Evolutionary conservation across 2,888 invertebrate genomes (phyloP).

Genomic region (Parapristionchus giblindavisi): DNA sequence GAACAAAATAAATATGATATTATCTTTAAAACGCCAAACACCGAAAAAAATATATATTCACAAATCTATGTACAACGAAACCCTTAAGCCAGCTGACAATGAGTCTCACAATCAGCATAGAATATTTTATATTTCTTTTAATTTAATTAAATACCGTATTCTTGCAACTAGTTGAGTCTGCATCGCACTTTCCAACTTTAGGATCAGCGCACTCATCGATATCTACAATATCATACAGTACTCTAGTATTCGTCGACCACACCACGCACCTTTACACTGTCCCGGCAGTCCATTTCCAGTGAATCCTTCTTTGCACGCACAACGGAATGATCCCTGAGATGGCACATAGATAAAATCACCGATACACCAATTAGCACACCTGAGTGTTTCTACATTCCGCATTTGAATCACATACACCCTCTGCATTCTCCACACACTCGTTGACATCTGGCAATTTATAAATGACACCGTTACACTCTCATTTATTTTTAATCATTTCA

Average conservation of each 20-base stretch:
- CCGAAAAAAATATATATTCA: no score
- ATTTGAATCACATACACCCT: slow-evolving; percentile 35
- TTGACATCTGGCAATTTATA: slow-evolving; percentile 29
- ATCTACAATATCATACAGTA: not conserved
- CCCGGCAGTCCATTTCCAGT: slow-evolving; percentile 25
- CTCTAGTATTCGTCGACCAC: not conserved
- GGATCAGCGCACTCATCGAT: slow-evolving; percentile 35
- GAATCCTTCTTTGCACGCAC: slow-evolving; percentile 24
- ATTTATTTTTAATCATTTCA: no score
- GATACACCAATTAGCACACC: not conserved
- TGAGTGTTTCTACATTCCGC: slow-evolving; percentile 36
- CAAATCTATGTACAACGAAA: no score
- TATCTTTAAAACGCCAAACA: no score
- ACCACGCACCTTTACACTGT: slow-evolving; percentile 20
- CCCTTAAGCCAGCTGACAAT: no score
- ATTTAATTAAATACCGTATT: not conserved
- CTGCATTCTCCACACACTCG: slow-evolving; percentile 9
- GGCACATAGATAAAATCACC: not conserved
- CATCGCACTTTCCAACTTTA: slow-evolving; percentile 24
- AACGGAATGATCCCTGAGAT: slow-evolving; percentile 34
- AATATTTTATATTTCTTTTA: not conserved
- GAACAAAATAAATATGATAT: slow-evolving; percentile 7
- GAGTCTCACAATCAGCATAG: no score
- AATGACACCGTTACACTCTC: no score
- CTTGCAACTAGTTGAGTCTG: slow-evolving; percentile 24